A percentile compares a stretch with the other conserved stretches of the same genome.
These are phyloP conservation scores for Climacteris rufus DNA, from an alignment of 2,113 vertebrate genomes.

Conservation along the genomic window DNA sequence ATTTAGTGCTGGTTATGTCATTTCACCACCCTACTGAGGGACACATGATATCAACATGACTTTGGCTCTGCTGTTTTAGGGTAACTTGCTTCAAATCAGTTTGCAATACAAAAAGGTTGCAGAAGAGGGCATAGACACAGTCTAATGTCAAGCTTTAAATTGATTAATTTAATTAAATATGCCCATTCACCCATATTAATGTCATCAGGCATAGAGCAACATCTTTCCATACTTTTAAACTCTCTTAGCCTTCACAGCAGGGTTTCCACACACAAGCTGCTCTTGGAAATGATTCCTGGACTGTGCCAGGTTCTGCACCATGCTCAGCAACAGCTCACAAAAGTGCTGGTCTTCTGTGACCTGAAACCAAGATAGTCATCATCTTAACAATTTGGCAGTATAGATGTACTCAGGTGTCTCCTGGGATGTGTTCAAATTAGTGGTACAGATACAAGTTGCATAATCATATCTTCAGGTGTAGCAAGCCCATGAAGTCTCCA, in stretches of 20 bases:
- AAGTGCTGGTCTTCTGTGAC: background rate
- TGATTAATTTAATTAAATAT: background rate
- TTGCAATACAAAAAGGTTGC: background rate
- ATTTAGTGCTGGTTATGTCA: background rate
- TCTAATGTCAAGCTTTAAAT: background rate
- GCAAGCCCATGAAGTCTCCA: background rate
- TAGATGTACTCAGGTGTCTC: accelerated
- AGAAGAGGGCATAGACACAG: background rate
- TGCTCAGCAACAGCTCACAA: background rate
- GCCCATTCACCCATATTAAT: background rate
- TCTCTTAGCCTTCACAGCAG: background rate
- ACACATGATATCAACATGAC: background rate
- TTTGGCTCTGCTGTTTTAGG: background rate
- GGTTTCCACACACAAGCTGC: background rate
- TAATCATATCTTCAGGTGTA: background rate
- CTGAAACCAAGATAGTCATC: background rate
- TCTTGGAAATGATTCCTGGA: background rate
- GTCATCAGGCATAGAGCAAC: background rate
- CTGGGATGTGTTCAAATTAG: background rate
- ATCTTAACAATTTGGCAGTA: background rate
- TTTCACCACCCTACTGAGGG: background rate
- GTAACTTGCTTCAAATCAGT: background rate
- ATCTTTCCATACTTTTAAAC: background rate
- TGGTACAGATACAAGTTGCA: background rate
- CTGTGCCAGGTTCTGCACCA: background rate